Percentiles rank a stretch among this genome's conserved stretches.
Conservation (phyloP, 2,888 invertebrate genomes). For the Cosmia trapezina region DNA sequence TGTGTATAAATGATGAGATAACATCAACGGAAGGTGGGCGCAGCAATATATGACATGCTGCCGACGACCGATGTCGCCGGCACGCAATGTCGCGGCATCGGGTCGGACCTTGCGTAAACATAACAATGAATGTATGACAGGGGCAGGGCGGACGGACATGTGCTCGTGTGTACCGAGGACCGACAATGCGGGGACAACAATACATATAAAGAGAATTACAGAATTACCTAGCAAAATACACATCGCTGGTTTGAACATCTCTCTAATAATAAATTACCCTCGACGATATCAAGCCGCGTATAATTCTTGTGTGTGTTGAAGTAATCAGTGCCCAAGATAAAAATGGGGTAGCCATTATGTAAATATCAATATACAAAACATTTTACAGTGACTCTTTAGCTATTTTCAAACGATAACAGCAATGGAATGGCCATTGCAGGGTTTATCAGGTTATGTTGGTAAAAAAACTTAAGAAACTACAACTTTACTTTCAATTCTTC, state of each 20-base stretch:
- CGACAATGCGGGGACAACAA: constrained; percentile 61
- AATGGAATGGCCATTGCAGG: background rate
- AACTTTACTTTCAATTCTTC: constrained; percentile 13
- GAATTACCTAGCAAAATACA: constrained; percentile 28
- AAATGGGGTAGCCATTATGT: background rate
- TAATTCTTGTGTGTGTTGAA: background rate
- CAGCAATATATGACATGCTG: constrained; percentile 70
- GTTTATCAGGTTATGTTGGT: background rate
- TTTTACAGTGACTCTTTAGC: background rate
- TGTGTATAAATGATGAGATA: constrained; percentile 63
- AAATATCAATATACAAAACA: background rate
- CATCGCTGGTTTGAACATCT: constrained; percentile 23
- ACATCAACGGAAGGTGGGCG: constrained; percentile 72
- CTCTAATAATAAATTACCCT: constrained; percentile 27
- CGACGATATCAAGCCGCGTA: constrained; percentile 3
- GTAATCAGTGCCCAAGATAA: background rate
- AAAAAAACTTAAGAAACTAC: constrained; percentile 8
- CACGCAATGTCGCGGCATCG: constrained; percentile 70
- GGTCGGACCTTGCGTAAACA: constrained; percentile 73
- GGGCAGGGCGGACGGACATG: constrained; percentile 68
- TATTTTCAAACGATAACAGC: background rate
- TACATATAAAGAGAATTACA: constrained; percentile 44
- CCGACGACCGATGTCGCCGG: constrained; percentile 61
- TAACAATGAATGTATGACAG: constrained; percentile 68
- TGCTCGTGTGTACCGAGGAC: constrained; percentile 55